Base-by-base conservation (phyloP, 2,888 invertebrate species). In the Autographa pulchrina region DNA sequence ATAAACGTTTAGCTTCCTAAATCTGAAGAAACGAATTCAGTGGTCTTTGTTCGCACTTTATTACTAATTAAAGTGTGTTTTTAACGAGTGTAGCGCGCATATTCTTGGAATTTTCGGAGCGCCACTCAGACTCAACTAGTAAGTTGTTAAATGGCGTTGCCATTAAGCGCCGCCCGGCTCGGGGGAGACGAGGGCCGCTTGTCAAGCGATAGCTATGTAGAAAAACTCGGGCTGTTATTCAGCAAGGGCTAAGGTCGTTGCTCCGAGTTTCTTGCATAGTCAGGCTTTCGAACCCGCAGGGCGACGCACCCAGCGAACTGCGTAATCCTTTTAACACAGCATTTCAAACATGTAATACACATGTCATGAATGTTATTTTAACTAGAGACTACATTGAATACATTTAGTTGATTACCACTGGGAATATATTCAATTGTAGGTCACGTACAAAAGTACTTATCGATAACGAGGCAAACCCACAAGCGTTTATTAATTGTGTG, bases 211-310 rank as follows among this genome's bases (percentile, higher is more conserved):
- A 81, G 75, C 75, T 76, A 71, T 78, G 72, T 74, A 83, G 75
- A 92, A 90, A 92, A 91, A 87, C 85, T 82, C 84, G 82, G 86
- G 84, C 84, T 86, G 88, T 89, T 91, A 91, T 91, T 89, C 90
- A 90, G 89, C 86, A 92, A 92, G 93, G 93, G 92, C 92, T 90
- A 86, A 88, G 93, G 95, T 95, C 94, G 90, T 92, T 94, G 95
- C 88, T 92, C 95, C 90, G 88, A 86, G 87, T 88, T 89, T 84
- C 87, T 88, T 77, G 79, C 84, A 84, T 84, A 85, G 88, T 86
- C 88, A 85, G 89, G 91, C 86, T 89, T 89, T 88, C 89, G 89
- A 90, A 89, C 88, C 77, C 85, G 78, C 77, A 91, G 93, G 93
- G 92, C 93, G 91, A 90, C 92, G 94, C 89, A 89, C 93, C 88